Base-by-base conservation (phyloP, 2,113 vertebrate species). In the Urocitellus parryii region DNA sequence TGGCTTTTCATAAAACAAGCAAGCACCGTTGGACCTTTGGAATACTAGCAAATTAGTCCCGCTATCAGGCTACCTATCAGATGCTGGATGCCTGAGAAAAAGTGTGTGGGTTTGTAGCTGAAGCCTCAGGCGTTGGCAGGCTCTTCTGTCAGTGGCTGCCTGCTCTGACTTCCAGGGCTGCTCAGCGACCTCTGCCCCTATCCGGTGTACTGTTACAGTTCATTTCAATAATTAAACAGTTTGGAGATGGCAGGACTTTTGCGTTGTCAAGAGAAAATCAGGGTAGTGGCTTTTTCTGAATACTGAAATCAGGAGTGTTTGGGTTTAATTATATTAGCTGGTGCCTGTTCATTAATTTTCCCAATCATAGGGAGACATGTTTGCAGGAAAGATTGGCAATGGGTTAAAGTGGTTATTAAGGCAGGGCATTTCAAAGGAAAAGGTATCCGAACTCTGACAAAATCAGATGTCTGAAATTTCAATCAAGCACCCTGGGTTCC, bases 191-290 rank as follows among this genome's bases (percentile, higher is more conserved):
- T 98, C 98, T 98, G 98, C 98, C 99, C 98, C 98, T 97, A 98
- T 98, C 97, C 96, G 97, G 98, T 96, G 98, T 98, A 94, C 98
- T 98, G 98, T 98, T 99, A 98, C 98, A 98, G 98, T 99, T 99
- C 99, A 99, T 99, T 99, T 99, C 98, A 99, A 99, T 99, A 99
- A 99, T 99, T 98, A 98, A 99, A 98, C 98, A 98, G 98, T 98
- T 98, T 89, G 80, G 98, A 98, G 98, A 99, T 99, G 99, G 99
- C 98, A 98, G 97, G 72, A 97, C 98, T 98, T 98, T 98, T 98
- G 98, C 85, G 93, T 94, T 97, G 98, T 98, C 98, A 97, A 98
- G 98, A 98, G 98, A 97, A 98, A 98, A 98, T 98, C 98, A 96
- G 97, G 88, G 97, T 96, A 97, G 97, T 95, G 97, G 96, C 93